These are phyloP conservation scores for Nixonia krombeini DNA, from an alignment of 1,140 invertebrate genomes.

Conservation along the genomic window DNA sequence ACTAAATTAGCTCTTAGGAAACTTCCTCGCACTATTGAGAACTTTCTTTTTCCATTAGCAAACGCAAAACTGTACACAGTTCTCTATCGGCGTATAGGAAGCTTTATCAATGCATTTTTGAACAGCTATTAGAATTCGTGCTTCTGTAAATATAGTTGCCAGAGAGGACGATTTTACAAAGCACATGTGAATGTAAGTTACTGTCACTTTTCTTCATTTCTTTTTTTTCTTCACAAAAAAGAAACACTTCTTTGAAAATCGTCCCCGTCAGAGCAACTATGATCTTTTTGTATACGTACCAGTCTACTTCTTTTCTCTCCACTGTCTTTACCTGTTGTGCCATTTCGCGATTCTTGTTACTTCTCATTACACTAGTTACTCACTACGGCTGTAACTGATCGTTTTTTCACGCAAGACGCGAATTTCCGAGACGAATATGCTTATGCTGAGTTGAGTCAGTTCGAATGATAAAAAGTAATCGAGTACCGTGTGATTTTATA, in stretches of 20 bases:
- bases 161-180: background rate
- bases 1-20: constrained; percentile 44
- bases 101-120: constrained; percentile 51
- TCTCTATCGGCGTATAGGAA: constrained; percentile 29
- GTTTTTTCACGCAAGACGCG: background rate
- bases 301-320: constrained; percentile 28
- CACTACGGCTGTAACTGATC: too few relatives aligned
- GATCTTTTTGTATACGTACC: constrained; percentile 23
- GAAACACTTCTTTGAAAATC: too few relatives aligned
- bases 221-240: too few relatives aligned
- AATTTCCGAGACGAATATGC: constrained; percentile 11
- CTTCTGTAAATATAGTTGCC: constrained; percentile 35
- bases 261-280: too few relatives aligned
- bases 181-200: too few relatives aligned
- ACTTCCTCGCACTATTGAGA: constrained; percentile 35
- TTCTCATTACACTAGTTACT: constrained; percentile 7
- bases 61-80: constrained; percentile 22
- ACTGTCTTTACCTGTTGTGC: constrained; percentile 35
- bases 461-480: background rate
- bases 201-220: too few relatives aligned
- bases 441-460: constrained; percentile 21
- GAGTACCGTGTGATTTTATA: constrained; percentile 10
- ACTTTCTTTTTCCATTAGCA: constrained; percentile 21
- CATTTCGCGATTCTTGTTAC: constrained; percentile 1
- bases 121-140: constrained; percentile 26